Evolutionary conservation across 2,888 invertebrate species (phyloP).

Genomic region (Heteromurus nitidus): DNA sequence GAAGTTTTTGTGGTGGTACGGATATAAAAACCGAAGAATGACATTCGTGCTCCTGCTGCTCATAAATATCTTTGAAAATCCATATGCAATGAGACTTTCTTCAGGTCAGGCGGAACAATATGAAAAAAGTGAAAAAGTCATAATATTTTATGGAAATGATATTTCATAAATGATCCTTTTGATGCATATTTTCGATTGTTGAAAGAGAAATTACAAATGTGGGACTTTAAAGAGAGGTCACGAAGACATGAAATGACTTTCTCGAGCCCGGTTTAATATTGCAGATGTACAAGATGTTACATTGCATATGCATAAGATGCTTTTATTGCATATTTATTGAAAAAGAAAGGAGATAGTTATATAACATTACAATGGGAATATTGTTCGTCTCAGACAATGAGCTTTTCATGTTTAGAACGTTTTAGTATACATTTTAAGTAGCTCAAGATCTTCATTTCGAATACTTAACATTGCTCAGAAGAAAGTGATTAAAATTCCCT

Average conservation of each 20-base stretch:
- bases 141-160: constrained; percentile 34
- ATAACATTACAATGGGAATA: too few relatives aligned
- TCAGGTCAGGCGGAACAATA: constrained; percentile 10
- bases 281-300: too few relatives aligned
- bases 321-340: too few relatives aligned
- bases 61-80: constrained; percentile 25
- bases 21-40: constrained; percentile 21
- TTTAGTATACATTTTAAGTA: too few relatives aligned
- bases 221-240: background rate
- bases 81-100: background rate
- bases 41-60: constrained; percentile 10
- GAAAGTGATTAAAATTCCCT: too few relatives aligned
- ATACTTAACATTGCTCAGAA: too few relatives aligned
- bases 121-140: background rate
- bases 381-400: too few relatives aligned
- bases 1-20: constrained; percentile 30
- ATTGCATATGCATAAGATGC: too few relatives aligned
- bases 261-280: too few relatives aligned
- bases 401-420: too few relatives aligned
- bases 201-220: constrained; percentile 6
- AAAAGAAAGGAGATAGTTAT: too few relatives aligned
- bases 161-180: constrained; percentile 22
- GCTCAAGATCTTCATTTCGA: too few relatives aligned
- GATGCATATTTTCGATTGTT: background rate
- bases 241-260: background rate